Conservation (phyloP, 2,797 vertebrate genomes). For the Philypnodon macrostomus region DNA sequence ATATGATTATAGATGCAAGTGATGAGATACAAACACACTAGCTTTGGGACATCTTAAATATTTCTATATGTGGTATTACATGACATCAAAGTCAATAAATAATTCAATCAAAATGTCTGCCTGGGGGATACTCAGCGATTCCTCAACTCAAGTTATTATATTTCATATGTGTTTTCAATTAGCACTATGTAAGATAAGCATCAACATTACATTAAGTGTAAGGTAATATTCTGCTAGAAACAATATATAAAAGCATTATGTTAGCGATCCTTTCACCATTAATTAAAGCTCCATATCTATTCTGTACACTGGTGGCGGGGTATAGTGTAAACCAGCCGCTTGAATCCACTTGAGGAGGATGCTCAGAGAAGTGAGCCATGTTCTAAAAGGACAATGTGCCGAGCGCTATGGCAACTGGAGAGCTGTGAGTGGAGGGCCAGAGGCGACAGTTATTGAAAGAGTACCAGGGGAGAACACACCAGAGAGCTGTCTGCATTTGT, state of each 20-base stretch:
- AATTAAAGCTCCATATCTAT: conserved; percentile 23
- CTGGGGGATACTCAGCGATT: conserved; percentile 23
- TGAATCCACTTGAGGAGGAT: conserved; percentile 50
- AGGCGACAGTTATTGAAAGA: conserved; percentile 71
- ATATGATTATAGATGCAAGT: conserved; percentile 36
- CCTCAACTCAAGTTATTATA: conserved; percentile 23
- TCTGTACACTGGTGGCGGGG: conserved; percentile 29
- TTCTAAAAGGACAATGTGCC: conserved; percentile 64
- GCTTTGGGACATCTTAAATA: conserved; percentile 53
- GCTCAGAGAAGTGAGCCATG: conserved; percentile 49
- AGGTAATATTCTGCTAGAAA: conserved; percentile 23
- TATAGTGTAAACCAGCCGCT: conserved; percentile 45
- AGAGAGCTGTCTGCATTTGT: conserved; percentile 59
- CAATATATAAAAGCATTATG: conserved; percentile 5
- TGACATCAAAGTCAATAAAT: conserved; percentile 54
- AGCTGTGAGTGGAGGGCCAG: conserved; percentile 55
- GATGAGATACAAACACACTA: conserved; percentile 47
- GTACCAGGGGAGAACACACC: conserved; percentile 42
- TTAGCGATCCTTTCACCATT: background rate
- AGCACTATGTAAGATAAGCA: conserved; percentile 18
- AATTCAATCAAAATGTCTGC: conserved; percentile 49
- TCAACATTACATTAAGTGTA: conserved; percentile 17
- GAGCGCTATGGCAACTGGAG: conserved; percentile 68
- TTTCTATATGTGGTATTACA: conserved; percentile 50
- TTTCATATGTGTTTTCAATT: conserved; percentile 44